Evolutionary conservation across 1,140 invertebrate species (phyloP).

Genomic region (Polypedilum vanderplanki): DNA sequence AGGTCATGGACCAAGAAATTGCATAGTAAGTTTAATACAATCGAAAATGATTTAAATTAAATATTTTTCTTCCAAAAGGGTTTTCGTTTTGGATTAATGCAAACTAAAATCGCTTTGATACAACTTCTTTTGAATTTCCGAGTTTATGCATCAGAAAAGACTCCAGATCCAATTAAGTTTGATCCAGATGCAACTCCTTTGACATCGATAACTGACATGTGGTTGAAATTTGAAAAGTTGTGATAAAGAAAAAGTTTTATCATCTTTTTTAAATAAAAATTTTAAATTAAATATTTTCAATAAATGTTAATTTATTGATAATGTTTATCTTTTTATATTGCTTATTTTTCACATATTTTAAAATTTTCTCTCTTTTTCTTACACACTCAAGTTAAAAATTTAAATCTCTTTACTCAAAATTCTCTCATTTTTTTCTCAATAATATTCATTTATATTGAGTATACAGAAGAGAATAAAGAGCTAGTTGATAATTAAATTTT

Average conservation of each 20-base stretch:
- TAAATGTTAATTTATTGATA: too few species aligned
- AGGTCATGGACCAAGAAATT: conserved; percentile 46
- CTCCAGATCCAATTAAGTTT: conserved; percentile 41
- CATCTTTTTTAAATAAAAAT: too few species aligned
- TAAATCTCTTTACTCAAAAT: not conserved
- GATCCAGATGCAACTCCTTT: conserved; percentile 42
- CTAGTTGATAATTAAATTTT: not conserved
- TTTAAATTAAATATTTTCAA: too few species aligned
- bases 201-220: conserved; percentile 44
- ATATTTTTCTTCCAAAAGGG: not conserved
- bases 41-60: conserved; percentile 26
- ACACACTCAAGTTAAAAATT: not conserved
- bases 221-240: conserved; percentile 35
- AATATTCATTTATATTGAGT: too few species aligned
- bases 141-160: conserved; percentile 38
- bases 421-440: not conserved
- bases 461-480: too few species aligned
- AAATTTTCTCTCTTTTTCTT: too few species aligned
- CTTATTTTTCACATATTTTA: too few species aligned
- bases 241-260: too few species aligned
- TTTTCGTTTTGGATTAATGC: conserved; percentile 44
- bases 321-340: too few species aligned
- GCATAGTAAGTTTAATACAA: conserved; percentile 45
- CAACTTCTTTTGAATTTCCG: conserved; percentile 46
- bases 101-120: conserved; percentile 47